Evolutionary conservation across 2,888 invertebrate species (phyloP).

Genomic region (Acrocera orbiculus): DNA sequence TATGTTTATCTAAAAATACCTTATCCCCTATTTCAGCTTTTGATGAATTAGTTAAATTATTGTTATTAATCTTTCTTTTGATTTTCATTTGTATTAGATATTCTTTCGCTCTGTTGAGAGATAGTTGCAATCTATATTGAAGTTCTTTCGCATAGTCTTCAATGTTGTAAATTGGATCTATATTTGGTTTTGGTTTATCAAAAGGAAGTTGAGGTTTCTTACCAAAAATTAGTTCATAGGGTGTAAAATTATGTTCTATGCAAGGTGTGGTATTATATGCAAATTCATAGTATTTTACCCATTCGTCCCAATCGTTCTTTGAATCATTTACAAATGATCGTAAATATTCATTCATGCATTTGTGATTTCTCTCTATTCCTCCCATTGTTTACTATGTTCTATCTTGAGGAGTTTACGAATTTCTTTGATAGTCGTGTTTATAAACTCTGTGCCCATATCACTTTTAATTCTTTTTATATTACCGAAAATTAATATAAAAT

Average conservation of each 20-base stretch:
- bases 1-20: too few species aligned
- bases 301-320: slow-evolving; percentile 10
- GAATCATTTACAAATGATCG: slow-evolving; percentile 5
- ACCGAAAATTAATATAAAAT: slow-evolving; percentile 8
- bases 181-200: neutral
- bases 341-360: slow-evolving; percentile 10
- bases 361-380: slow-evolving; percentile 8
- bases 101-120: neutral
- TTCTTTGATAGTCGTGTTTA: slow-evolving; percentile 5
- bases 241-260: slow-evolving; percentile 5
- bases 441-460: slow-evolving; percentile 7
- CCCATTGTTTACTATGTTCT: slow-evolving; percentile 6
- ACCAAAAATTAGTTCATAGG: slow-evolving; percentile 9
- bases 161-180: neutral
- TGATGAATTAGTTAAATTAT: too few species aligned
- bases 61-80: neutral
- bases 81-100: neutral
- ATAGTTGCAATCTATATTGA: neutral
- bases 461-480: slow-evolving; percentile 3
- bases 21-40: too few species aligned
- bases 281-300: slow-evolving; percentile 2
- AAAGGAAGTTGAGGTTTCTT: slow-evolving; percentile 7
- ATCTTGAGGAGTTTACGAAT: slow-evolving; percentile 4
- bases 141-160: neutral
- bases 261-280: slow-evolving; percentile 8